Evolutionary conservation across 2,888 invertebrate species (phyloP).

Genomic region (Cenopis cana): DNA sequence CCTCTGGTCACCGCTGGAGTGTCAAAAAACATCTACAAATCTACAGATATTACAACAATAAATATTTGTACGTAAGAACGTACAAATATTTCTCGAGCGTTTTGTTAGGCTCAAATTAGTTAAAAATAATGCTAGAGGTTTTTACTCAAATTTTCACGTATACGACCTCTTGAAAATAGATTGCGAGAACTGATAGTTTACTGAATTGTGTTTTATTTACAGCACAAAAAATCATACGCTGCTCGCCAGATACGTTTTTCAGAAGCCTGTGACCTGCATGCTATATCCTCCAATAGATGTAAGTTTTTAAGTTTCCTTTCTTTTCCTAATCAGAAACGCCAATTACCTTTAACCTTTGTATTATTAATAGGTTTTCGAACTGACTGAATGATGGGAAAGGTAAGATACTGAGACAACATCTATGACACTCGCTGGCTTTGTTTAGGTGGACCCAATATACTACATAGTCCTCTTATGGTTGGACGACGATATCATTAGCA

Average conservation of each 20-base stretch:
- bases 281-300: slow-evolving; percentile 90
- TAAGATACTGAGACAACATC: too few relatives aligned
- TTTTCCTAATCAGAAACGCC: not conserved
- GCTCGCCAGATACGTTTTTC: slow-evolving; percentile 84
- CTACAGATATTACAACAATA: too few relatives aligned
- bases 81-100: too few relatives aligned
- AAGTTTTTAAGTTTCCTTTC: slow-evolving; percentile 52
- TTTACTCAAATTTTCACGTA: too few relatives aligned
- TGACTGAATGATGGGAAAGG: too few relatives aligned
- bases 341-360: too few relatives aligned
- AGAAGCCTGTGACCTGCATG: slow-evolving; percentile 83
- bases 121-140: too few relatives aligned
- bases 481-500: slow-evolving; percentile 89
- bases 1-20: slow-evolving; percentile 90
- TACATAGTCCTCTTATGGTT: slow-evolving; percentile 88
- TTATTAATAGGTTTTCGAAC: too few relatives aligned
- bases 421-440: not conserved
- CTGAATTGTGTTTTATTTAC: slow-evolving; percentile 20
- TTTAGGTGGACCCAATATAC: slow-evolving; percentile 86
- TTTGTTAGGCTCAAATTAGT: too few relatives aligned
- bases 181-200: not conserved
- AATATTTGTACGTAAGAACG: too few relatives aligned
- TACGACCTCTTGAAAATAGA: not conserved
- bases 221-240: slow-evolving; percentile 86
- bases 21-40: slow-evolving; percentile 90